Evolutionary conservation across 2,113 vertebrate genomes (phyloP).

Genomic region (Halcyon malimbica): DNA sequence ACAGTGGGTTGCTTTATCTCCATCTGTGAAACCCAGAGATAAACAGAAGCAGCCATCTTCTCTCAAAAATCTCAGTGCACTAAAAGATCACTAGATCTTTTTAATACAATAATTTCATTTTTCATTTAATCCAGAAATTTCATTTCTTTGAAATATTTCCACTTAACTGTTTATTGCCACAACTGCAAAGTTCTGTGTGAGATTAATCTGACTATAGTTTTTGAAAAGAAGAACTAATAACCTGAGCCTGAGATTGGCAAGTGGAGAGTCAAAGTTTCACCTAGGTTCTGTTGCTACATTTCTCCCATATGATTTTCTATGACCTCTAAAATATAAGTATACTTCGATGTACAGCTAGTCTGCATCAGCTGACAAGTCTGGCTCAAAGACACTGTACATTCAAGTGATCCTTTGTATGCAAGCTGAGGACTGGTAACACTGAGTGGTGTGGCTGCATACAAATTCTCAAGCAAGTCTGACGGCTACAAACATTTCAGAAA

Average conservation of each 20-base stretch:
- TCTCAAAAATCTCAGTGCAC: not conserved
- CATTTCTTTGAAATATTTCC: not conserved
- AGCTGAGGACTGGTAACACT: not conserved
- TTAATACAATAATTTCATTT: not conserved
- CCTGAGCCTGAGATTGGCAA: not conserved
- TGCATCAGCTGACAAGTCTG: not conserved
- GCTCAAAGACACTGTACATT: not conserved
- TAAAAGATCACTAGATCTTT: not conserved
- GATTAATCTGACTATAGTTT: not conserved
- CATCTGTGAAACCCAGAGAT: not conserved
- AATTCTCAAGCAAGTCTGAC: not conserved
- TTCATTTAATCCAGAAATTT: not conserved
- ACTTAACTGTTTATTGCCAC: not conserved
- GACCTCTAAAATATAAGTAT: not conserved
- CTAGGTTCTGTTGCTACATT: not conserved
- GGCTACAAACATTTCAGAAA: not conserved
- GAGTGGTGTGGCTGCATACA: not conserved
- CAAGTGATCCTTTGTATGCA: not conserved
- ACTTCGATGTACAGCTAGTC: not conserved
- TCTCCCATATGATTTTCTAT: not conserved
- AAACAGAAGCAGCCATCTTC: not conserved
- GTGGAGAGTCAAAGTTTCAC: not conserved
- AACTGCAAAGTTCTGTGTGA: not conserved
- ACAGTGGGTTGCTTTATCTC: not conserved
- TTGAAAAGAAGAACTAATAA: not conserved